Evolutionary conservation across 2,888 invertebrate genomes (phyloP).

Genomic region (Himalopsyche tibetana): DNA sequence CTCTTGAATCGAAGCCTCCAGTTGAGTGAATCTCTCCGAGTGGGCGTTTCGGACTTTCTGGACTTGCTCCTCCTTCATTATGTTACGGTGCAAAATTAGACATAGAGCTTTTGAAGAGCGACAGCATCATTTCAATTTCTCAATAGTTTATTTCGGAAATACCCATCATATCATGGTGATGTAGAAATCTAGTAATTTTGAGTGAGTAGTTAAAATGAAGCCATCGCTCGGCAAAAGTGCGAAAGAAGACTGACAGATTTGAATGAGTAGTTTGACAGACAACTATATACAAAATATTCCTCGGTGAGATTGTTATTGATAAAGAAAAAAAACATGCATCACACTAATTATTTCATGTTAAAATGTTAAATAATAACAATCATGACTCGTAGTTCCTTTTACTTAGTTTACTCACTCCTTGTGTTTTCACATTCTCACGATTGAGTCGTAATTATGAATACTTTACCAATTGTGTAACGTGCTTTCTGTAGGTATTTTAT

Average conservation of each 20-base stretch:
- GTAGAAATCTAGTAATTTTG: too few species aligned
- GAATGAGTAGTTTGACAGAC: constrained; percentile 31
- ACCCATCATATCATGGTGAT: too few species aligned
- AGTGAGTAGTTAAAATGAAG: not conserved
- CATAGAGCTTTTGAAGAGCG: not conserved
- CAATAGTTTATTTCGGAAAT: not conserved
- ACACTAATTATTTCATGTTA: not conserved
- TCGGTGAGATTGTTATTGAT: not conserved
- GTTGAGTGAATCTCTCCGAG: constrained; percentile 81
- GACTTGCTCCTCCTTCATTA: constrained; percentile 83
- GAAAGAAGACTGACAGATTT: constrained; percentile 12
- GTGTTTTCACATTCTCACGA: too few species aligned
- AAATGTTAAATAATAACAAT: too few species aligned
- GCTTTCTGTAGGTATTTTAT: too few species aligned
- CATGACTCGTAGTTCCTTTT: too few species aligned
- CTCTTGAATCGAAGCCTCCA: constrained; percentile 83
- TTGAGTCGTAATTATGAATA: too few species aligned
- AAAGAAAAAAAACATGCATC: constrained; percentile 1
- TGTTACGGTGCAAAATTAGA: constrained; percentile 39
- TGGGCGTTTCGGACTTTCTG: constrained; percentile 83
- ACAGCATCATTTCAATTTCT: constrained; percentile 1
- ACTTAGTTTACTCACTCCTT: too few species aligned
- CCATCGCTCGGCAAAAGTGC: not conserved
- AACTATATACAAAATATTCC: not conserved
- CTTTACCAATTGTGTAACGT: too few species aligned